Evolutionary conservation across 2,797 vertebrate species (phyloP), one percentile per base, ranked within the genome.

Genomic region (Sebastiscus tertius): DNA sequence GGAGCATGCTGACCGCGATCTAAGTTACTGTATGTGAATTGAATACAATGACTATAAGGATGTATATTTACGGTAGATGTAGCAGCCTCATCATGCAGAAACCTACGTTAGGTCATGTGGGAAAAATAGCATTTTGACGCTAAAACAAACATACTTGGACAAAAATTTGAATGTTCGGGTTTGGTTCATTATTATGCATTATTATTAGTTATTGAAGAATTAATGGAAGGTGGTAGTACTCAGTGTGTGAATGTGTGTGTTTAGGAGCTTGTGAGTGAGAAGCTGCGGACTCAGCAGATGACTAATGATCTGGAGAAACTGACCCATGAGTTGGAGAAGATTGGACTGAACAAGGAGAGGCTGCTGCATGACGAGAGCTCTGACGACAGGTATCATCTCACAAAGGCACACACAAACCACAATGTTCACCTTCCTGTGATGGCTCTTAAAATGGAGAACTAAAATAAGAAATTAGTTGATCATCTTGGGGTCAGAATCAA

Each of bases 301-400:
- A 99, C 97, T 92, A 99, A 99, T 54, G 98, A 99, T 77, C 95
- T 99, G 8, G 98, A 99, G 88, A 99, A 99, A 88, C 95, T 99
- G 88, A 98, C 97, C 39, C 97, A 99, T 0, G 98, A 99, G 87
- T 93, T 99, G 92, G 98, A 99, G 94, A 99, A 99, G 89, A 99
- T 99, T 33, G 99, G 99, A 4, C 94, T 99, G 73, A 98, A 98
- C 94, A 99, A 99, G 90, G 99, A 99, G 75, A 95, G 98, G 46
- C 97, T 99, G 56, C 94, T 99, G 82, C 96, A 97, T 0, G 97
- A 99, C 20, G 97, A 99, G 90, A 95, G 95, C 92, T 97, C 96
- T 20, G 97, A 98, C 60, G 97, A 98, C 94, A 98, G 98, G 98
- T 99, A 92, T 91, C 6, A 16, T 12, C 5, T 42, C 34, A 24